Evolutionary conservation across 1,140 invertebrate genomes (phyloP).

Genomic region (Drosophila biarmipes): DNA sequence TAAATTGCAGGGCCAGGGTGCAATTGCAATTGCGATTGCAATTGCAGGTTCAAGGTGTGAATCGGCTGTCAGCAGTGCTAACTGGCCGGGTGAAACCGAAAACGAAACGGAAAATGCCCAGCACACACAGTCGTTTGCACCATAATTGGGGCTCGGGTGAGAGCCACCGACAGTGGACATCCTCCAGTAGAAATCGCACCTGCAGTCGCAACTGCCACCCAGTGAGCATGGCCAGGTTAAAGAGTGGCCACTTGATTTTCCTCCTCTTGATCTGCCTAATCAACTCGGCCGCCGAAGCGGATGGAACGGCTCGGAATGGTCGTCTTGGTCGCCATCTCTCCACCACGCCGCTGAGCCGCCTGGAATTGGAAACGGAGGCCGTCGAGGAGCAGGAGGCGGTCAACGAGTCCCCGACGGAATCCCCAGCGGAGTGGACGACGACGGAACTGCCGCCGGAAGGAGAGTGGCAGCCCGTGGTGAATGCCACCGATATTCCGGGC

Average conservation of each 20-base stretch:
- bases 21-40: conserved; percentile 17
- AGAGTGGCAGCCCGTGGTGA: conserved; percentile 63
- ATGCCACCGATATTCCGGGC: conserved; percentile 31
- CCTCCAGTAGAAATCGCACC: conserved; percentile 74
- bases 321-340: conserved; percentile 28
- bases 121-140: conserved; percentile 35
- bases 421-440: not conserved
- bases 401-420: conserved; percentile 18
- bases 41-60: conserved; percentile 57
- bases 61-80: conserved; percentile 45
- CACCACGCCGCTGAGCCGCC: conserved; percentile 51
- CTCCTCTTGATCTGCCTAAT: conserved; percentile 57
- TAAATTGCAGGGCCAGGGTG: conserved; percentile 40
- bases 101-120: conserved; percentile 55
- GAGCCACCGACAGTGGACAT: conserved; percentile 63
- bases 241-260: conserved; percentile 39
- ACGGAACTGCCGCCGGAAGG: conserved; percentile 43
- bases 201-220: conserved; percentile 20
- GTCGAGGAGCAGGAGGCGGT: conserved; percentile 5
- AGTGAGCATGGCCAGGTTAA: conserved; percentile 46
- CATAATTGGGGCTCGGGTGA: conserved; percentile 68
- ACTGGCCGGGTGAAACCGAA: conserved; percentile 31
- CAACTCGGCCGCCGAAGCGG: conserved; percentile 47
- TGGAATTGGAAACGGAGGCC: conserved; percentile 22
- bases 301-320: conserved; percentile 48